Conservation (phyloP, 1,140 invertebrate species). For the Brachionus calyciflorus region DNA sequence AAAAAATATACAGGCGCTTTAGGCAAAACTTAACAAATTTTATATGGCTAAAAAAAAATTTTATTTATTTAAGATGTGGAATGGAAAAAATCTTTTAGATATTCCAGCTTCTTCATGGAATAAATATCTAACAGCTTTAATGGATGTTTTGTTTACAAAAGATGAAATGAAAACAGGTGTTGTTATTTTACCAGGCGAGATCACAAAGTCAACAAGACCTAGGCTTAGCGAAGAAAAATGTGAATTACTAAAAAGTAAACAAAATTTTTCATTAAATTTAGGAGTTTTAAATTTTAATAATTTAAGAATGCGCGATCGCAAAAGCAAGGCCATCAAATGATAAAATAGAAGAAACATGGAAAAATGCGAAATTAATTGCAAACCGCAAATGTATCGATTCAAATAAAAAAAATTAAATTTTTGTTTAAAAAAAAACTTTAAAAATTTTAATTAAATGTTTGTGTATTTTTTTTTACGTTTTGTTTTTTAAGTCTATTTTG, state of each 20-base stretch:
- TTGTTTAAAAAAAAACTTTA: too few species aligned
- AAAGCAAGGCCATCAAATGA: conserved; percentile 2
- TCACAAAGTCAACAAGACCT: background rate
- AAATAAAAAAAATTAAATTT: too few species aligned
- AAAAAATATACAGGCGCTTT: too few species aligned
- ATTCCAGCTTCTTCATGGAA: conserved; percentile 19
- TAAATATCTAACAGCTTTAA: conserved; percentile 29
- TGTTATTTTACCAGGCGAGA: background rate
- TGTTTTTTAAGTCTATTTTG: too few species aligned
- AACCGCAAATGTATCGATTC: too few species aligned
- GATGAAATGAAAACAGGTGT: conserved; percentile 4
- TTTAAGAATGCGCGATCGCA: background rate
- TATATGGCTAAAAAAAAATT: too few species aligned
- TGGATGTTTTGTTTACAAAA: background rate
- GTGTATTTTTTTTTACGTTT: too few species aligned
- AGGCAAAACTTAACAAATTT: too few species aligned
- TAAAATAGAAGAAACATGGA: conserved; percentile 7
- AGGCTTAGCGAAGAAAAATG: background rate
- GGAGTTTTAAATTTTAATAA: background rate
- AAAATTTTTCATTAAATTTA: background rate
- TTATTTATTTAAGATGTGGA: conserved; percentile 2
- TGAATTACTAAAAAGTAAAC: conserved; percentile 20
- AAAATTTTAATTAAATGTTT: too few species aligned
- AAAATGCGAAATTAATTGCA: too few species aligned
- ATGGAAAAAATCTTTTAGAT: conserved; percentile 19